Evolutionary conservation across 1,140 invertebrate species (phyloP), one percentile per base, ranked within the genome.

Genomic region (Hylyphantes graminicola): DNA sequence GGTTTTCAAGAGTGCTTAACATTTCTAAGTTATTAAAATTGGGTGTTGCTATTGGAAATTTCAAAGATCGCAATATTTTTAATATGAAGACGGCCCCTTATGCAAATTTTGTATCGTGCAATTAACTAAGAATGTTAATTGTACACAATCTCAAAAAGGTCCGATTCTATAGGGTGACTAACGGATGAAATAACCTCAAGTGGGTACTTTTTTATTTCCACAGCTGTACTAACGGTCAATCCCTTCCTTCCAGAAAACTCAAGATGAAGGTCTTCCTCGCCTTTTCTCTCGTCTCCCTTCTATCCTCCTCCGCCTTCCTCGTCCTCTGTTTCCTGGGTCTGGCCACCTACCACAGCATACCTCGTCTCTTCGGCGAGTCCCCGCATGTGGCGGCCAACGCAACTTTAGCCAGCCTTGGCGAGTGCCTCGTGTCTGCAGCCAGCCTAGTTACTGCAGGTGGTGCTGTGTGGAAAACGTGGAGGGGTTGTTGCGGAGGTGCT

Each of bases 211-310:
- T n/a, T n/a, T n/a, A n/a, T n/a, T n/a, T n/a, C n/a, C n/a, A n/a
- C n/a, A n/a, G n/a, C n/a, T n/a, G n/a, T n/a, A 35, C 35, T 35
- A 35, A 35, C 35, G 35, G 35, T 35, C 5, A 35, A 35, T 35
- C 35, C 35, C 35, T 35, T 35, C 35, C 35, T 35, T 35, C 35
- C 35, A 35, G 35, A 11, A 83, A 83, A 21, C 61, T 83, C 7
- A 83, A 83, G 19, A 64, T 83, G 57, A 74, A 75, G 21, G 72
- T 67, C 2, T 68, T 83, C 50, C 75, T 83, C n/a, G 59, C 61
- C 17, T 53, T 83, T 21, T 21, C 80, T 3, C 13, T 61, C 1
- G 17, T 83, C 0, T 75, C 80, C 1, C 13, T 75, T 7, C 35
- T 83, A 2, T 51, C 59, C 9, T 74, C 80, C 0, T 19, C 63